Base-by-base conservation (phyloP, 2,113 vertebrate species). In the Oryzias javanicus region DNA sequence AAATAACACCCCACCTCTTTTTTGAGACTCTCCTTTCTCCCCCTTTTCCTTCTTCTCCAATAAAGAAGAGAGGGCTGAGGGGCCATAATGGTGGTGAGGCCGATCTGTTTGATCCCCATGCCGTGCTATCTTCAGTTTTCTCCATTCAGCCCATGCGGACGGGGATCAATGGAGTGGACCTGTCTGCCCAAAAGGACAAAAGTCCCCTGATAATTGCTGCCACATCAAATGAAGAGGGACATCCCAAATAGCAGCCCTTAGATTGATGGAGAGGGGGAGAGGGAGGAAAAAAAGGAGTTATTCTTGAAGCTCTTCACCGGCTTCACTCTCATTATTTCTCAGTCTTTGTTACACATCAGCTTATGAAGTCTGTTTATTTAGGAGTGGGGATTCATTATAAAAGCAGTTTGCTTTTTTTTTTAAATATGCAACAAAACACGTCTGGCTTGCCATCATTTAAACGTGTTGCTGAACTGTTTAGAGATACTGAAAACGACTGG, bases 131-230 rank as follows among this genome's bases (percentile, higher is more conserved):
- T 86, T 86, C 88, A 83, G 84, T 88, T 84, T 80, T 82, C 86
- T 88, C 84, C 84, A 85, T 91, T 91, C 68, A 83, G 85, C 56
- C 50, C 75, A 76, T 89, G 88, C 91, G 90, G 92, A 94, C 74
- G 84, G 92, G 91, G 92, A 92, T 91, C 92, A 91, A 90, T 93
- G 92, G 89, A 92, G 93, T 90, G 89, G 87, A 86, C 82, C 84
- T 79, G 89, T 91, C 91, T 92, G 74, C 14, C 52, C 80, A 53
- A 82, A 90, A 60, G 72, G 83, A 93, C 92, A 94, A 89, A 93
- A 94, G 92, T 93, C 81, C 83, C 85, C 70, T 84, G 78, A 92
- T 95, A 95, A 95, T 93, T 94, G 90, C 89, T 90, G 91, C 92
- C 91, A 94, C 93, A 94, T 95, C 92, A 95, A 94, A 94, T 94